phyloP scores from a whole-genome alignment of 1,140 invertebrate species.

The Notospermus geniculatus region DNA sequence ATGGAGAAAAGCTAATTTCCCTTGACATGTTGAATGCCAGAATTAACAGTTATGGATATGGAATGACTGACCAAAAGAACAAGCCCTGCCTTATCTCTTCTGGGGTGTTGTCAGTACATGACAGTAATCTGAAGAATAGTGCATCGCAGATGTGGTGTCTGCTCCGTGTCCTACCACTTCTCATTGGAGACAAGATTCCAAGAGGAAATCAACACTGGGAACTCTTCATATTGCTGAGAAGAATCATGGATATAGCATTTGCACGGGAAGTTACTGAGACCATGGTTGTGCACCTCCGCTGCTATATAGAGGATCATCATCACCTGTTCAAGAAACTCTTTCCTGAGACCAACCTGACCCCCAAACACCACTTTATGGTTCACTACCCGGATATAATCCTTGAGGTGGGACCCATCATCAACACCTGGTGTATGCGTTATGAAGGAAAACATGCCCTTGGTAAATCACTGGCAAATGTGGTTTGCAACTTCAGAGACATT shows the following conservation, averaged over 20 bases:
- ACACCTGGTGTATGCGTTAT: not conserved
- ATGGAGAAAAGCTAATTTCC: not conserved
- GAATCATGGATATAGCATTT: constrained; percentile 5
- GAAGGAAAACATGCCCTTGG: not conserved
- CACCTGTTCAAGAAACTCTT: not conserved
- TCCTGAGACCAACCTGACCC: not conserved
- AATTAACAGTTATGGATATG: not conserved
- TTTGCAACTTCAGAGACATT: constrained; percentile 5
- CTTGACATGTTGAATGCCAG: not conserved
- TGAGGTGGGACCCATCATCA: not conserved
- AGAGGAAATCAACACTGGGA: constrained; percentile 2
- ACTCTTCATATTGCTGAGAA: not conserved
- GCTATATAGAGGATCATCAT: not conserved
- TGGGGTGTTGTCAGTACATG: not conserved
- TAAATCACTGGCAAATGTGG: not conserved
- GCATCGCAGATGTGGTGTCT: constrained; percentile 6
- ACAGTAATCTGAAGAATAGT: not conserved
- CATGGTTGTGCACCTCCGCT: not conserved
- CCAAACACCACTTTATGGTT: constrained; percentile 1
- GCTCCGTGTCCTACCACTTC: not conserved
- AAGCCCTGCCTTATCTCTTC: not conserved
- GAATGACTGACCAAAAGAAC: not conserved
- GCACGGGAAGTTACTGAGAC: not conserved
- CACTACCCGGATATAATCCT: not conserved
- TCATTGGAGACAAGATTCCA: not conserved